Conservation (phyloP, 2,888 invertebrate genomes). For the Aphodius sticticus region DNA sequence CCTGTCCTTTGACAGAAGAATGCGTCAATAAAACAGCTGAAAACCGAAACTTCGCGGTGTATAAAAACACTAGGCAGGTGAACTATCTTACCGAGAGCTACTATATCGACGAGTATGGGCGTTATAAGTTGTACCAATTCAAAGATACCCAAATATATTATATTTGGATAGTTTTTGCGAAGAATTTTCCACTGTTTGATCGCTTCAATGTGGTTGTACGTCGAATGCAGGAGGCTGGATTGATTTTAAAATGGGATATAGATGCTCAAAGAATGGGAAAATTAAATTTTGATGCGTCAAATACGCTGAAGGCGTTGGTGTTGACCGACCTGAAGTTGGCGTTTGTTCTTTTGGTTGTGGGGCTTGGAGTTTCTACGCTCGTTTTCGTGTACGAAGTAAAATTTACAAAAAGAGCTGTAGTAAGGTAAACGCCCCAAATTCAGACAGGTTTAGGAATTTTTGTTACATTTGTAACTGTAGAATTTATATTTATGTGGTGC, state of each 20-base stretch:
- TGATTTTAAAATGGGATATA: slow-evolving; percentile 40
- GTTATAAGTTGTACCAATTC: slow-evolving; percentile 37
- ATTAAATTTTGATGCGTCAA: neutral
- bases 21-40: slow-evolving; percentile 43
- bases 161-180: slow-evolving; percentile 33
- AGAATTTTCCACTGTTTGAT: slow-evolving; percentile 38
- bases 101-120: slow-evolving; percentile 40
- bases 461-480: too few relatives aligned
- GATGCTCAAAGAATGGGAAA: slow-evolving; percentile 27
- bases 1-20: slow-evolving; percentile 40
- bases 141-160: slow-evolving; percentile 32
- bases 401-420: neutral
- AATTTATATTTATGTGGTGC: too few relatives aligned
- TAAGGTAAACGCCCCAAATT: too few relatives aligned
- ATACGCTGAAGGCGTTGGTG: slow-evolving; percentile 17
- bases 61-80: slow-evolving; percentile 41
- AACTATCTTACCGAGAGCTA: slow-evolving; percentile 41
- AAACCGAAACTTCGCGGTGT: slow-evolving; percentile 40
- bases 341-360: slow-evolving; percentile 30
- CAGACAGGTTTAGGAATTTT: too few relatives aligned
- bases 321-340: slow-evolving; percentile 32
- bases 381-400: slow-evolving; percentile 25
- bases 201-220: slow-evolving; percentile 33
- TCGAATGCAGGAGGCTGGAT: slow-evolving; percentile 33
- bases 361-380: slow-evolving; percentile 17